Percentiles rank a stretch among this genome's conserved stretches.
phyloP scores from a whole-genome alignment of 1,140 invertebrate genomes.

The Drosophila ogumai region DNA sequence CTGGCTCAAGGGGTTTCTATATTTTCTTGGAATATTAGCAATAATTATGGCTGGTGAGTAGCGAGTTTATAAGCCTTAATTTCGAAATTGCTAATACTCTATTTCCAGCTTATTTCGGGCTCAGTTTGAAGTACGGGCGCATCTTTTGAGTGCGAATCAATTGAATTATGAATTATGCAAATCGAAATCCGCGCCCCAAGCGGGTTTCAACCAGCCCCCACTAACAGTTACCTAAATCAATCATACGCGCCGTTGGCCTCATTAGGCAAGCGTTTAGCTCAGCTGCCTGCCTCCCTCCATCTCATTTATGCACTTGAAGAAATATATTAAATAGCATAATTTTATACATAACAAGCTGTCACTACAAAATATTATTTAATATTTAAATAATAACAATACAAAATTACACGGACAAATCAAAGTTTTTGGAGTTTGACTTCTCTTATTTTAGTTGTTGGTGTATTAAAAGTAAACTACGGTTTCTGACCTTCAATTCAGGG shows the following conservation, averaged over 20 bases:
- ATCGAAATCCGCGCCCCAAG: conserved; percentile 50
- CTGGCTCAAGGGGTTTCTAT: background rate
- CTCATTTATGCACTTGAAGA: background rate
- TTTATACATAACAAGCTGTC: background rate
- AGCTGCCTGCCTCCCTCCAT: background rate
- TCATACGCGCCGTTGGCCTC: conserved; percentile 70
- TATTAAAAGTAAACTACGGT: background rate
- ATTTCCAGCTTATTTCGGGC: conserved; percentile 2
- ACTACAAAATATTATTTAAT: background rate
- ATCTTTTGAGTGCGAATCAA: conserved; percentile 7
- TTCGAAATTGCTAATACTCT: no score
- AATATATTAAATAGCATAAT: background rate
- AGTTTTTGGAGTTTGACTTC: no score
- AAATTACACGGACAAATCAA: no score
- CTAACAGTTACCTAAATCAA: conserved; percentile 54
- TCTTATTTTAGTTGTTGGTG: background rate
- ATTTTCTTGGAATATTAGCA: background rate
- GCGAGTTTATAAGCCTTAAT: background rate
- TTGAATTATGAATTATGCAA: conserved; percentile 70
- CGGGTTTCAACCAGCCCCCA: conserved; percentile 18
- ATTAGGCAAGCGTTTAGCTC: conserved; percentile 24
- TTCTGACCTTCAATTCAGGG: background rate
- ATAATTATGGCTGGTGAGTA: background rate
- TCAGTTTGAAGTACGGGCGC: background rate
- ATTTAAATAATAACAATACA: background rate